Conservation (phyloP, 2,113 vertebrate species). For the Chaetodon auriga region DNA sequence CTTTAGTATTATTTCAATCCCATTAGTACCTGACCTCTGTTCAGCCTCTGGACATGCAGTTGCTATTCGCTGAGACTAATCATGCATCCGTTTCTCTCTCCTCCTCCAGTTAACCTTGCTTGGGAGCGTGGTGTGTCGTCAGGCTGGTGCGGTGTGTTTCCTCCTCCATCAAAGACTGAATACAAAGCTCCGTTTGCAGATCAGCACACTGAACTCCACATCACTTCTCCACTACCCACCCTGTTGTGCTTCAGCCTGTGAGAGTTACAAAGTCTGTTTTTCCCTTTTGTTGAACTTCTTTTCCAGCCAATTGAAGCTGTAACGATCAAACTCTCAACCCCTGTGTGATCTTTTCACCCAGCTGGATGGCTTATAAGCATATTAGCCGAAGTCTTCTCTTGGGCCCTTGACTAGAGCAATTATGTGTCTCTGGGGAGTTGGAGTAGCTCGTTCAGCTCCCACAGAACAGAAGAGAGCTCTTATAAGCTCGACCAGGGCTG, state of each 20-base stretch:
- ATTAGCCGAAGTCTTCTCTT: constrained; percentile 19
- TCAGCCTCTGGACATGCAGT: not conserved
- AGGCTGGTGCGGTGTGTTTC: constrained; percentile 80
- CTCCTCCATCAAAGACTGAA: constrained; percentile 87
- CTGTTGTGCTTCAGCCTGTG: constrained; percentile 69
- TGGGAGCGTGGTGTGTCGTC: constrained; percentile 84
- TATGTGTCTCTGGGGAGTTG: not conserved
- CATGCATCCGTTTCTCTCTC: constrained; percentile 22
- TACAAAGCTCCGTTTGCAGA: constrained; percentile 74
- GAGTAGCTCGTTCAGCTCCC: constrained; percentile 20
- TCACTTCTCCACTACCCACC: constrained; percentile 81
- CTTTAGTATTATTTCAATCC: not conserved
- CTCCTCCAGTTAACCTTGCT: constrained; percentile 93
- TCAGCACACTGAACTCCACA: constrained; percentile 81
- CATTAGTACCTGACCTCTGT: not conserved
- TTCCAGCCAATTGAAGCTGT: constrained; percentile 23
- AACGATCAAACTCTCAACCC: constrained; percentile 28
- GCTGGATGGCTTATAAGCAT: constrained; percentile 23
- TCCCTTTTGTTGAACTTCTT: constrained; percentile 12
- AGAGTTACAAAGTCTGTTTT: constrained; percentile 3
- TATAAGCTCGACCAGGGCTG: constrained; percentile 5
- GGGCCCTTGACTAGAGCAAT: constrained; percentile 22
- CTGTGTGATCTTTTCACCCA: constrained; percentile 24
- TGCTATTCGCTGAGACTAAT: constrained; percentile 42
- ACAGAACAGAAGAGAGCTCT: constrained; percentile 47